Evolutionary conservation across 2,113 vertebrate species (phyloP).

Genomic region (Pagrus major): DNA sequence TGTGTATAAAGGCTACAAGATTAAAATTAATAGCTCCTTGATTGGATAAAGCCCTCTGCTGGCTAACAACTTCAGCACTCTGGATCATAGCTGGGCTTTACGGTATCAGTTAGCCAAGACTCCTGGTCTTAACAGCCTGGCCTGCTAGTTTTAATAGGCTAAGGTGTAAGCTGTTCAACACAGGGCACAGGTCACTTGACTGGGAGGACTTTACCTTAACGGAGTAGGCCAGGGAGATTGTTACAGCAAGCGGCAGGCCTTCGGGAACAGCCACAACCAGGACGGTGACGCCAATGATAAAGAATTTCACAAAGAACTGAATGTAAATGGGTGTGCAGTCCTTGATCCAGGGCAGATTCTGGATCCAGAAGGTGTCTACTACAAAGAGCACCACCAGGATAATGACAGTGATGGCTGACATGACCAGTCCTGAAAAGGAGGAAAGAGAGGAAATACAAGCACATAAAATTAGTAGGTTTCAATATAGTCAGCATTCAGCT

Average conservation of each 20-base stretch:
- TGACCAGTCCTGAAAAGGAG: slow-evolving; percentile 92
- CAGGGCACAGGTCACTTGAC: slow-evolving; percentile 24
- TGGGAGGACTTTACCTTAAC: slow-evolving; percentile 90
- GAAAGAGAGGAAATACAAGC: slow-evolving; percentile 28
- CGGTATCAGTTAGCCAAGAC: slow-evolving; percentile 45
- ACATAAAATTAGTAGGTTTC: not conserved
- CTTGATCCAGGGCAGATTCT: slow-evolving; percentile 91
- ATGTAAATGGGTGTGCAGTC: slow-evolving; percentile 97
- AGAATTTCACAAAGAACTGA: slow-evolving; percentile 99
- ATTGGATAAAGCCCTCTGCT: slow-evolving; percentile 32
- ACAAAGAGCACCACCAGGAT: slow-evolving; percentile 97
- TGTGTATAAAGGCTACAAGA: not conserved
- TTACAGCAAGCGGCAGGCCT: slow-evolving; percentile 97
- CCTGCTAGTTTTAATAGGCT: slow-evolving; percentile 71
- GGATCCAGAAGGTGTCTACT: slow-evolving; percentile 96
- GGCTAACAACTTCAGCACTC: slow-evolving; percentile 18
- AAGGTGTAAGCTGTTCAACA: slow-evolving; percentile 59
- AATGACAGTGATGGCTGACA: slow-evolving; percentile 98
- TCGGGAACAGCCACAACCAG: slow-evolving; percentile 98
- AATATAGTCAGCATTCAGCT: not conserved
- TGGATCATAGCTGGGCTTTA: slow-evolving; percentile 52
- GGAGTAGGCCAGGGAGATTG: slow-evolving; percentile 98
- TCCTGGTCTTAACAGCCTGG: slow-evolving; percentile 40
- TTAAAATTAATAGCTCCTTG: slow-evolving; percentile 24
- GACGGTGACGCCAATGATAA: slow-evolving; percentile 99